Evolutionary conservation across 53 echinoderm and acorn worm species (phyloP), one percentile per base, ranked within the genome.

Genomic region (Patiria pectinifera): DNA sequence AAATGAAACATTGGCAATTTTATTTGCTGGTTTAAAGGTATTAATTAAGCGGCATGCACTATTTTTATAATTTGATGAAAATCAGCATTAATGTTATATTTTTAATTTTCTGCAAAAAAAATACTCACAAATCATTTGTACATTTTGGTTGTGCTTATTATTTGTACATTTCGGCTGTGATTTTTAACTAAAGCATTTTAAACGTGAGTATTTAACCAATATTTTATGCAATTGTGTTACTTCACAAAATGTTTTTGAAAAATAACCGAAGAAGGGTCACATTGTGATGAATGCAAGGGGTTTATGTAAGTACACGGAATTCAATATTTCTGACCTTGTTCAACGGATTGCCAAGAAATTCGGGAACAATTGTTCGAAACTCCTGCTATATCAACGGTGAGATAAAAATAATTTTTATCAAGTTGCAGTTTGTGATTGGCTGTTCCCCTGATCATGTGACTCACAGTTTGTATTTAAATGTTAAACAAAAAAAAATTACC

Each of bases 111-210:
- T 69, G 47, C 2, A 48, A 66, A 89, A 14, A n/a, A 88, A 23
- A 59, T 62, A 70, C 35, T 35, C 35, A 1, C 35, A 35, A 35
- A 69, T 53, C 13, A 23, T 81, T 46, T 90, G 90, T 90, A 90
- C 24, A 90, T 69, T 80, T 90, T 23, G 62, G 81, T 80, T 80
- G 11, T 81, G 80, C 45, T 69, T 22, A 12, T 58, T 78, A 62
- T 89, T 77, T 89, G 89, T 89, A 89, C 62, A 89, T 78, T 89
- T 89, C 59, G 74, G 86, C 76, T 86, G n/a, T 86, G 76, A 86
- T 75, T 74, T 85, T 85, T 19, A 71, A 25, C 45, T 85, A 26
- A 59, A 82, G 60, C 47, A 45, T 46, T 79, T 79, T 79, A 69
- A 19, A 25, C 43, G 66, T 85, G 26, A 15, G 26, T 35, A 35